Evolutionary conservation across 2,888 invertebrate species (phyloP), one percentile per base, ranked within the genome.

Genomic region (Leptogaster cylindrica): DNA sequence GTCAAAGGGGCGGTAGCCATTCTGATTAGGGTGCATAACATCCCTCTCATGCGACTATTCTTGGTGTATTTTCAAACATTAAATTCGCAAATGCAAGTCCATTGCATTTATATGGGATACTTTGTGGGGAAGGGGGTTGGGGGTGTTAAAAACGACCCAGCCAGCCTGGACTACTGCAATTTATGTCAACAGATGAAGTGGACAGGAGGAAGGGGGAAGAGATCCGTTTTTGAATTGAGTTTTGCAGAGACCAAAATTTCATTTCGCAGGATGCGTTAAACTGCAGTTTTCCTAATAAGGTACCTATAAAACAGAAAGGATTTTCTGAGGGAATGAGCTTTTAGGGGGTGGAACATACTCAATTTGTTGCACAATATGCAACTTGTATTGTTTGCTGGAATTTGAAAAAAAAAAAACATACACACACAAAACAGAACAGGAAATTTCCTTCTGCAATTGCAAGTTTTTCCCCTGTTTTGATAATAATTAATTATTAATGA

Each of bases 121-220:
- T 55, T 36, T 55, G 27, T 6, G 55, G 65, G 44, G 44, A 39
- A 50, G 41, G 51, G 55, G 65, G 68, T 61, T 66, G 55, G 36
- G 50, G 65, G 68, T 51, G n/a, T n/a, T n/a, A n/a, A n/a, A n/a
- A n/a, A n/a, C n/a, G n/a, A n/a, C n/a, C n/a, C n/a, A n/a, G n/a
- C n/a, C n/a, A n/a, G n/a, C n/a, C n/a, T n/a, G n/a, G n/a, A n/a
- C n/a, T n/a, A 68, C 61, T 65, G 65, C 65, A 68, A 55, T 61
- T 65, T 65, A 68, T 68, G 68, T 65, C 55, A 65, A 65, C 65
- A 68, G 58, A 68, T 68, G 65, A 68, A 65, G 51, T 58, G 65
- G 65, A 65, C 68, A 66, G 65, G 58, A 66, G 50, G 61, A 61
- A 65, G 16, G n/a, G n/a, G n/a, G 20, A 16, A 36, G 36, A 12